Evolutionary conservation across 2,797 vertebrate species (phyloP).

Genomic region (Sebastes trivittatus): DNA sequence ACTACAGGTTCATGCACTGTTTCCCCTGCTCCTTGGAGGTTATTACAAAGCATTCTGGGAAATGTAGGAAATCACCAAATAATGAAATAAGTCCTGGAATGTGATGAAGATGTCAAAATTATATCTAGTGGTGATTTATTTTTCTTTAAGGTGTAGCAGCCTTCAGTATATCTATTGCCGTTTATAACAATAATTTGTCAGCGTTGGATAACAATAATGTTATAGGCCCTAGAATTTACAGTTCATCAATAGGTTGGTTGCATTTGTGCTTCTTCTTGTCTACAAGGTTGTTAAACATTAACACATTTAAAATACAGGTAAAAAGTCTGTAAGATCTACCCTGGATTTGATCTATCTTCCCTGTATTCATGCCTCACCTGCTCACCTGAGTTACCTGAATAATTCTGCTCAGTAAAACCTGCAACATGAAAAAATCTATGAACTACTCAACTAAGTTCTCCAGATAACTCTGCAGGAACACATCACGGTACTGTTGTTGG

Average conservation of each 20-base stretch:
- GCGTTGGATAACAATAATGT: too few species aligned
- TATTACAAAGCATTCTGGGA: constrained; percentile 4
- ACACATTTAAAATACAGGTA: neutral
- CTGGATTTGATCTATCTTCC: neutral
- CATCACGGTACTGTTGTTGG: constrained; percentile 54
- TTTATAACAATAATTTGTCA: too few species aligned
- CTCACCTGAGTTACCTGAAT: neutral
- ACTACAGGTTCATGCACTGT: neutral
- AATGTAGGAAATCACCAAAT: neutral
- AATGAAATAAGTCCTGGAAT: neutral
- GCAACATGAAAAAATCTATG: neutral
- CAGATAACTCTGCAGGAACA: neutral
- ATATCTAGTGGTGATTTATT: neutral
- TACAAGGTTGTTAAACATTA: too few species aligned
- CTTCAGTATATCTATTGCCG: neutral
- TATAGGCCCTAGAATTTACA: too few species aligned
- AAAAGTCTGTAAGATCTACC: neutral
- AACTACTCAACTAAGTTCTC: neutral
- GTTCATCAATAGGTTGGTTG: too few species aligned
- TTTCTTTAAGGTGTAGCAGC: neutral
- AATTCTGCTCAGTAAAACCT: neutral
- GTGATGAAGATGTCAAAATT: too few species aligned
- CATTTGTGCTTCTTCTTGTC: too few species aligned
- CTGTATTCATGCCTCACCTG: neutral
- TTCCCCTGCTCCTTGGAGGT: neutral